Percentiles rank a stretch among this genome's conserved stretches.
phyloP scores from a whole-genome alignment of 2,888 invertebrate species.

The Eustalomyia histrio region DNA sequence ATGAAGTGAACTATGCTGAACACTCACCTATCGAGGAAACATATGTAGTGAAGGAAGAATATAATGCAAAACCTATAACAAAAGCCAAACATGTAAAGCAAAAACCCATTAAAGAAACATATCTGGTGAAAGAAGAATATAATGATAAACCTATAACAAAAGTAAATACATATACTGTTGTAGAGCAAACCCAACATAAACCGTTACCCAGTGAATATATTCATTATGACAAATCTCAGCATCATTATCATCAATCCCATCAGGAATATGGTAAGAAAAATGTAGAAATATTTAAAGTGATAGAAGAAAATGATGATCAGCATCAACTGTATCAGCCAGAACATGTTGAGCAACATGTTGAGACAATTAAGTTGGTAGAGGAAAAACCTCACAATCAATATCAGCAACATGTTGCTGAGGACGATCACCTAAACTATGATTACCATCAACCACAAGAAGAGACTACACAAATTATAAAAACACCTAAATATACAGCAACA shows the following conservation, averaged over 20 bases:
- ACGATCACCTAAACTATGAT: neutral
- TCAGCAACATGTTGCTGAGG: constrained; percentile 9
- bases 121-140: constrained; percentile 69
- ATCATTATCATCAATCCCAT: constrained; percentile 42
- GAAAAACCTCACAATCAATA: constrained; percentile 58
- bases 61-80: too few species aligned
- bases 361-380: constrained; percentile 69
- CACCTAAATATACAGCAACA: neutral
- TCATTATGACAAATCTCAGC: constrained; percentile 59
- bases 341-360: constrained; percentile 62
- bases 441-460: neutral
- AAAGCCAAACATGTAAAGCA: neutral
- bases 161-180: constrained; percentile 71
- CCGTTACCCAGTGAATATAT: constrained; percentile 35
- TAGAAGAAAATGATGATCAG: constrained; percentile 7
- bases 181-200: constrained; percentile 67
- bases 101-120: constrained; percentile 38
- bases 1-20: too few species aligned
- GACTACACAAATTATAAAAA: neutral
- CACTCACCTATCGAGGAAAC: too few species aligned
- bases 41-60: too few species aligned
- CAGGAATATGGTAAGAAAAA: neutral
- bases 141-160: constrained; percentile 66
- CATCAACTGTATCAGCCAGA: neutral
- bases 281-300: constrained; percentile 34